Evolutionary conservation across 2,888 invertebrate genomes (phyloP).

Genomic region (Meganola albula): DNA sequence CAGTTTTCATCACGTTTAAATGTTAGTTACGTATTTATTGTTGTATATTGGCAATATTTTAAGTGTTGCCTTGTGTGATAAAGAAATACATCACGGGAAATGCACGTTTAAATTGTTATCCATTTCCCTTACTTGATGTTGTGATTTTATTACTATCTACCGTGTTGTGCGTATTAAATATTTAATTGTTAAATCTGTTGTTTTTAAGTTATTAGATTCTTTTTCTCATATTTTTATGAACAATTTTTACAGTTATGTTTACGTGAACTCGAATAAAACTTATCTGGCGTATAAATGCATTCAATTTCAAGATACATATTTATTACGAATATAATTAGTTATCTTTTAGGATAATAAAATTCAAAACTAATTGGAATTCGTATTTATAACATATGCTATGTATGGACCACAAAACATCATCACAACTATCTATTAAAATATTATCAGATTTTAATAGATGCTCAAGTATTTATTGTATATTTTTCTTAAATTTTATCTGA

Average conservation of each 20-base stretch:
- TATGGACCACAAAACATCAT: constrained; percentile 20
- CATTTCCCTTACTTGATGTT: constrained; percentile 12
- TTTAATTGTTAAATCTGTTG: too few relatives aligned
- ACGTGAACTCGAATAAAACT: too few relatives aligned
- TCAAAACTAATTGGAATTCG: too few relatives aligned
- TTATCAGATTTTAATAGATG: constrained; percentile 16
- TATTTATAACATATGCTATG: too few relatives aligned
- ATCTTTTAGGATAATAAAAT: too few relatives aligned
- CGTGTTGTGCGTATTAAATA: too few relatives aligned
- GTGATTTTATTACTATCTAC: constrained; percentile 17
- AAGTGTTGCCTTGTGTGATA: constrained; percentile 13
- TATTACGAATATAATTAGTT: too few relatives aligned
- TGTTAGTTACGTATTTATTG: constrained; percentile 10
- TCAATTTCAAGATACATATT: too few relatives aligned
- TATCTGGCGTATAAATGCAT: too few relatives aligned
- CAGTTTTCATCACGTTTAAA: constrained; percentile 12
- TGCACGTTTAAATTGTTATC: constrained; percentile 18
- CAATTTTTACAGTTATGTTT: too few relatives aligned
- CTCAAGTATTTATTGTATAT: constrained; percentile 32
- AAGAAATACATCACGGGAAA: constrained; percentile 11
- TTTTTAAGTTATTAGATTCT: too few relatives aligned
- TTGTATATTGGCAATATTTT: constrained; percentile 1
- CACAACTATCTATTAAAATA: constrained; percentile 9
- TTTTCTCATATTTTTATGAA: too few relatives aligned
- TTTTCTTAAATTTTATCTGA: constrained; percentile 33